Evolutionary conservation across 1,140 invertebrate genomes (phyloP), one percentile per base, ranked within the genome.

Genomic region (Chionoecetes opilio): DNA sequence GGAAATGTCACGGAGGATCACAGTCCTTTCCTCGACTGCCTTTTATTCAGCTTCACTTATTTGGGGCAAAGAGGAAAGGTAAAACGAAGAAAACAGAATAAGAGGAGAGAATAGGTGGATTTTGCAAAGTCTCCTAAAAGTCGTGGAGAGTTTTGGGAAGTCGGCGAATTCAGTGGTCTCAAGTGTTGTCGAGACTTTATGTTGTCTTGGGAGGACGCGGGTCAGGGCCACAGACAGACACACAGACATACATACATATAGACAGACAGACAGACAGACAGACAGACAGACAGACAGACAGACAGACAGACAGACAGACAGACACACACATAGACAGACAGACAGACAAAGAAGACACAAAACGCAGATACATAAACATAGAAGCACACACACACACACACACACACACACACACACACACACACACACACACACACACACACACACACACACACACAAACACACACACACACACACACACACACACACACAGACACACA

Each of bases 51-150:
- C 21, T 17, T 53, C 46, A 17, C 46, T 53, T 53, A 53, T 17
- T 53, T 5, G 9, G 21, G n/a, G 26, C 26, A n/a, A 75, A 26
- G 21, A n/a, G 21, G 63, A 75, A 21, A 75, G 11, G n/a, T n/a
- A 26, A n/a, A n/a, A 63, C 26, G 21, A n/a, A 75, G 63, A 75
- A 21, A n/a, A 21, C 26, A 75, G 6, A 75, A 75, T 17, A 11
- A 75, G n/a, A 75, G 63, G 63, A 75, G 63, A 75, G 63, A 75
- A 75, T 75, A 26, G 26, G 63, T 21, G 63, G 63, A 75, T 75
- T 75, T 75, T 75, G 21, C 63, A 75, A 75, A 75, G 63, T 75
- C 63, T 75, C 63, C n/a, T 75, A 75, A 75, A 21, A 75, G 63
- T 75, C 21, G 0, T n/a, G 63, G 63, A 46, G 41, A 75, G 63